These are phyloP conservation scores for Eubucco bourcierii DNA, from an alignment of 2,113 vertebrate genomes.

Conservation along the genomic window DNA sequence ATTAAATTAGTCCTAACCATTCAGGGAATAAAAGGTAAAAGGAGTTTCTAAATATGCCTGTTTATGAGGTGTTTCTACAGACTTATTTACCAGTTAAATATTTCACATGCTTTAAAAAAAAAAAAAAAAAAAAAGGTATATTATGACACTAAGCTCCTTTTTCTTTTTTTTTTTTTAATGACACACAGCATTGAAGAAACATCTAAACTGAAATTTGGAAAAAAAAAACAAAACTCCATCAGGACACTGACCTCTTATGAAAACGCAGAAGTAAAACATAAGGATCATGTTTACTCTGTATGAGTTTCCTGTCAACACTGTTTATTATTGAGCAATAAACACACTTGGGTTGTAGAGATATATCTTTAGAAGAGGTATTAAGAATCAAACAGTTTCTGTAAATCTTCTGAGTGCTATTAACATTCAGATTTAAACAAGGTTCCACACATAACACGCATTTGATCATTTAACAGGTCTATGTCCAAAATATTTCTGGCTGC, in stretches of 20 bases:
- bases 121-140: not conserved
- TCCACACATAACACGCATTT: conserved; percentile 47
- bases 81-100: not conserved
- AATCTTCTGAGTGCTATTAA: conserved; percentile 67
- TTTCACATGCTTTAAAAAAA: not conserved
- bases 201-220: conserved; percentile 34
- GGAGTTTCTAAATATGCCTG: not conserved
- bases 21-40: not conserved
- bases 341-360: conserved; percentile 67
- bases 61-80: not conserved
- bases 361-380: conserved; percentile 69
- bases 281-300: conserved; percentile 70
- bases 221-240: conserved; percentile 25
- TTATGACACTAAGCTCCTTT: not conserved
- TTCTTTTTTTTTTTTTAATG: not conserved
- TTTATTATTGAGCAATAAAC: conserved; percentile 78
- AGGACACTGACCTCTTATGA: conserved; percentile 56
- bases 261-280: conserved; percentile 68
- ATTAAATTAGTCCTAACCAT: not conserved
- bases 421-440: conserved; percentile 63
- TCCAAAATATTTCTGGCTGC: conserved; percentile 32
- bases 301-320: conserved; percentile 72
- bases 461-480: conserved; percentile 51
- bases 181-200: not conserved
- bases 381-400: conserved; percentile 72